A percentile compares a stretch with the other conserved stretches of the same genome.
Evolutionary conservation across 2,797 vertebrate species (phyloP).

Genomic region (Tapirus indicus): DNA sequence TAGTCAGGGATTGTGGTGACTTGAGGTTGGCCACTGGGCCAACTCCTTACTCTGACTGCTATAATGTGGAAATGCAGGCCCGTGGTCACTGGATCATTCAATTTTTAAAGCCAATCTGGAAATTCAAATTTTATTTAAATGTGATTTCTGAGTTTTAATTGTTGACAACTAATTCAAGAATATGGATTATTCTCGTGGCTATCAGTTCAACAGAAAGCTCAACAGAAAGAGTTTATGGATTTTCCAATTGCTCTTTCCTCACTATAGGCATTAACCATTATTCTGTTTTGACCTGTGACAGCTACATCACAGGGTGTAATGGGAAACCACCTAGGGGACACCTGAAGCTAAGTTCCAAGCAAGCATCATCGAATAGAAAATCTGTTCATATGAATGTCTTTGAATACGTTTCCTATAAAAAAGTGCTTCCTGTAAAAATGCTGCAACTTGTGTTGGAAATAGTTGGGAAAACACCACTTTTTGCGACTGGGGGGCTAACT

Average conservation of each 20-base stretch:
- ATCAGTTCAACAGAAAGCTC: neutral
- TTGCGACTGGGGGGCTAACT: neutral
- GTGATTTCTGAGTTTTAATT: conserved; percentile 49
- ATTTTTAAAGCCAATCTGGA: conserved; percentile 34
- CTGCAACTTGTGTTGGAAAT: neutral
- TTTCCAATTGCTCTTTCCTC: conserved; percentile 60
- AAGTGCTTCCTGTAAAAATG: neutral
- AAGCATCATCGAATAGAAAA: neutral
- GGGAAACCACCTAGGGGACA: conserved; percentile 40
- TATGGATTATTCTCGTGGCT: conserved; percentile 15
- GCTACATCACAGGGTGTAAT: neutral
- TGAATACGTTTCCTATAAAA: conserved; percentile 43
- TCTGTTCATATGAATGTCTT: conserved; percentile 21
- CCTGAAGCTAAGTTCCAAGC: conserved; percentile 36
- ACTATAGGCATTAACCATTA: neutral
- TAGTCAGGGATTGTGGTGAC: neutral
- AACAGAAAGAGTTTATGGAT: conserved; percentile 33
- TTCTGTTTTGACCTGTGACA: neutral
- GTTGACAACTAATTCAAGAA: conserved; percentile 8
- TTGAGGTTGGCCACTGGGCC: neutral
- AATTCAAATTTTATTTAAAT: conserved; percentile 56
- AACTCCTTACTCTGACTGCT: neutral
- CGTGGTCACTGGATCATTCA: neutral
- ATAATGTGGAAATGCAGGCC: neutral
- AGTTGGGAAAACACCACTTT: neutral